These are phyloP conservation scores for Poecilia gillii DNA, from an alignment of 2,797 vertebrate genomes.

Conservation along the genomic window DNA sequence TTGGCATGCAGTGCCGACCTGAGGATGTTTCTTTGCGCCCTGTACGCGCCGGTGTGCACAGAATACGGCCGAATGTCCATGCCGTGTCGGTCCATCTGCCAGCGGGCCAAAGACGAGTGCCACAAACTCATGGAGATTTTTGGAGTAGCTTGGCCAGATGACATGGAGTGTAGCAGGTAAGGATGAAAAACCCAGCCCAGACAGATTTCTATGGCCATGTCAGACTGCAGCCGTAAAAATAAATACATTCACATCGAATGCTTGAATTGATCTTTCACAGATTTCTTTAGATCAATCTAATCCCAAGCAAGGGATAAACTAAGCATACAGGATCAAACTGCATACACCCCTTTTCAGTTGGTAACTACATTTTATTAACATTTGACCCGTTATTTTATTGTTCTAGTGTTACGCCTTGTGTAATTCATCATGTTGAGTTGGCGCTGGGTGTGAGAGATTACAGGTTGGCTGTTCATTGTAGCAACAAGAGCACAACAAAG, in stretches of 20 bases:
- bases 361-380: not conserved
- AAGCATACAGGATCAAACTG: not conserved
- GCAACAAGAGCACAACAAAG: not conserved
- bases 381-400: not conserved
- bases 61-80: slow-evolving; percentile 91
- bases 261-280: not conserved
- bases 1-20: slow-evolving; percentile 92
- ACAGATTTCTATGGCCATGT: not conserved
- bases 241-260: not conserved
- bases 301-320: not conserved
- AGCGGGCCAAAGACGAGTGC: slow-evolving; percentile 88
- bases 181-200: not conserved
- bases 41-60: slow-evolving; percentile 92
- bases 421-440: not conserved
- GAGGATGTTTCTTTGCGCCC: slow-evolving; percentile 92
- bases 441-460: not conserved
- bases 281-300: not conserved
- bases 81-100: slow-evolving; percentile 91
- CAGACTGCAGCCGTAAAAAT: not conserved
- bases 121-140: slow-evolving; percentile 96
- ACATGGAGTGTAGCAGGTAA: slow-evolving; percentile 94
- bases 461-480: not conserved
- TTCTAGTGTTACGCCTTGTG: not conserved
- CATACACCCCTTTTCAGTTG: not conserved
- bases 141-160: slow-evolving; percentile 92